Evolutionary conservation across 2,797 vertebrate species (phyloP).

Genomic region (Euphonia xanthogaster): DNA sequence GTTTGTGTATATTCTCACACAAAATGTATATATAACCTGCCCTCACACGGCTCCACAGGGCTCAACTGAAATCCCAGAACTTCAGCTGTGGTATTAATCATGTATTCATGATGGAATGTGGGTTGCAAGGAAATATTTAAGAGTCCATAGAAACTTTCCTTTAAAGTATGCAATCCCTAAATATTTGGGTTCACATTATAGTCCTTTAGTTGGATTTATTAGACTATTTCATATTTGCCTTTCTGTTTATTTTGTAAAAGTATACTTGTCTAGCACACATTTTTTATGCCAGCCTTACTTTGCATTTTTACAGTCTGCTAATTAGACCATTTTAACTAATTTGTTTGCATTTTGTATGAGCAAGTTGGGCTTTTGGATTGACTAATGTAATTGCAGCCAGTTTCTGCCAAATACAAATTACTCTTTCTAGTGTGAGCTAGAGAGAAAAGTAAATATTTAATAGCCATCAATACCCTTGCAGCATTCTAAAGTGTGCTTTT

Average conservation of each 20-base stretch:
- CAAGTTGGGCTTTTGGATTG: constrained; percentile 86
- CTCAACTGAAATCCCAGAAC: background rate
- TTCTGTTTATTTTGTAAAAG: constrained; percentile 67
- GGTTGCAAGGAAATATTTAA: background rate
- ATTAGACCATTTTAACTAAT: constrained; percentile 88
- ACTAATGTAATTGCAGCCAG: constrained; percentile 84
- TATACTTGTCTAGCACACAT: constrained; percentile 65
- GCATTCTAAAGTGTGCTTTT: constrained; percentile 69
- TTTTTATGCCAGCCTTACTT: constrained; percentile 80
- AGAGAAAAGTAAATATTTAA: constrained; percentile 88
- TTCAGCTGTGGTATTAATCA: background rate
- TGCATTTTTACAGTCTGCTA: constrained; percentile 84
- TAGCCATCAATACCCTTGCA: constrained; percentile 82
- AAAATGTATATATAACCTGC: background rate
- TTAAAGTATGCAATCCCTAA: background rate
- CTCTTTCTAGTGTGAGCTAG: constrained; percentile 80
- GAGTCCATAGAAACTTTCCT: constrained; percentile 5
- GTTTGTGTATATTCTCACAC: background rate
- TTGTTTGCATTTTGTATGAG: constrained; percentile 88
- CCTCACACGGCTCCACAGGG: background rate
- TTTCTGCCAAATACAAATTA: constrained; percentile 85
- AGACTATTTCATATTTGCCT: constrained; percentile 57
- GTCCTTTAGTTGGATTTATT: constrained; percentile 28
- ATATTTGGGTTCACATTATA: background rate
- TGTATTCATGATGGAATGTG: background rate